phyloP scores from a whole-genome alignment of 2,113 vertebrate species.

The Psephotus haematonotus region DNA sequence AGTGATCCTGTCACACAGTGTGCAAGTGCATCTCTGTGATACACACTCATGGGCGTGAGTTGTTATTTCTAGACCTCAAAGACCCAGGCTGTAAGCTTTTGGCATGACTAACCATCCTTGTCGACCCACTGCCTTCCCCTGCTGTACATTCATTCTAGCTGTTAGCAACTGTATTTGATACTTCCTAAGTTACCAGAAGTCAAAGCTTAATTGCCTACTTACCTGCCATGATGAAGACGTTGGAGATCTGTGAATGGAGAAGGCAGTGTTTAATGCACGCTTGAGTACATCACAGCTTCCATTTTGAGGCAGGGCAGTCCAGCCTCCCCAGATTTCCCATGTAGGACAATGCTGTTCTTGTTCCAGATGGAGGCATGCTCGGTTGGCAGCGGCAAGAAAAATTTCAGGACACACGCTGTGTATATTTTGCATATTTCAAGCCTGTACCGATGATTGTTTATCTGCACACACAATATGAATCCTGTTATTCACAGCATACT shows the following conservation, averaged over 20 bases:
- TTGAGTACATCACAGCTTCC: neutral
- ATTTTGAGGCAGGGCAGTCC: neutral
- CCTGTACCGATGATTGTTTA: neutral
- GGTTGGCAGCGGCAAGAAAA: neutral
- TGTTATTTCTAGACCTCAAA: slow-evolving; percentile 2
- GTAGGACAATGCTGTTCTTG: neutral
- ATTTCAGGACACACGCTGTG: neutral
- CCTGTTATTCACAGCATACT: neutral
- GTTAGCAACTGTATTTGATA: neutral
- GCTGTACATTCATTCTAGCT: neutral
- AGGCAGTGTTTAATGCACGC: neutral
- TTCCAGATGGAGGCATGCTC: neutral
- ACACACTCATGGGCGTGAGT: neutral
- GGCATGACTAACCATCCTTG: slow-evolving; percentile 11
- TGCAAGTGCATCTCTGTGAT: neutral
- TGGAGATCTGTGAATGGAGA: neutral
- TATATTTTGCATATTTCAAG: neutral
- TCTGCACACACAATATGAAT: neutral
- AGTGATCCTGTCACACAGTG: neutral
- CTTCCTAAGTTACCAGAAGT: neutral
- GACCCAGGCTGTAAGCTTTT: neutral
- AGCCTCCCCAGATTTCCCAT: neutral
- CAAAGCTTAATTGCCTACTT: neutral
- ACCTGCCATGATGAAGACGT: fast-evolving
- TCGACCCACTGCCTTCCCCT: neutral